Evolutionary conservation across 1,140 invertebrate species (phyloP).

Genomic region (Pogonus chalceus): DNA sequence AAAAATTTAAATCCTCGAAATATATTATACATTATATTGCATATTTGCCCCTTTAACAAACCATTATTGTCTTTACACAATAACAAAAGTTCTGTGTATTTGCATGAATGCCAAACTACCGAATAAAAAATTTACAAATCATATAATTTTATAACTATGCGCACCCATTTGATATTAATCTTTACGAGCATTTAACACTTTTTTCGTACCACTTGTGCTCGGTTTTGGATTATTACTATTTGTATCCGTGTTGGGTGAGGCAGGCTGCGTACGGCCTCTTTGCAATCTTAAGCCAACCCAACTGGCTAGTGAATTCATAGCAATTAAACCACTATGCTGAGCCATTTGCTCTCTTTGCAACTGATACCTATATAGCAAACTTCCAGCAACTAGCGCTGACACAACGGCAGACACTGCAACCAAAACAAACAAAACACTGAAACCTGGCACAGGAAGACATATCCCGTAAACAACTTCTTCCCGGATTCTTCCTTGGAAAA

Average conservation of each 20-base stretch:
- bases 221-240: conserved; percentile 18
- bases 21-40: conserved; percentile 19
- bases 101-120: not conserved
- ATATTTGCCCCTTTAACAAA: conserved; percentile 20
- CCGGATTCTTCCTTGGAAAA: conserved; percentile 76
- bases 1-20: too few species aligned
- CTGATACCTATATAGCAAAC: conserved; percentile 63
- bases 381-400: conserved; percentile 66
- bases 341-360: conserved; percentile 51
- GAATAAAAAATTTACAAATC: not conserved
- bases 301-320: conserved; percentile 49
- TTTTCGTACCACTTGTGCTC: not conserved
- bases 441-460: conserved; percentile 78
- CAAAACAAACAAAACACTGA: conserved; percentile 77
- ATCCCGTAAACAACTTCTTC: conserved; percentile 86
- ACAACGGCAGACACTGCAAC: conserved; percentile 76
- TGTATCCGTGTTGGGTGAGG: conserved; percentile 15
- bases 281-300: conserved; percentile 63
- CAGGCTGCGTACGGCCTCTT: conserved; percentile 41
- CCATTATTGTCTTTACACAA: not conserved
- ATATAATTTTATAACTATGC: not conserved
- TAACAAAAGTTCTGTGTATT: not conserved
- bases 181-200: too few species aligned
- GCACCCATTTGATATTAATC: too few species aligned
- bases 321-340: conserved; percentile 34